These are phyloP conservation scores for Omphaloscelis lunosa DNA, from an alignment of 2,888 invertebrate species.

Conservation along the genomic window DNA sequence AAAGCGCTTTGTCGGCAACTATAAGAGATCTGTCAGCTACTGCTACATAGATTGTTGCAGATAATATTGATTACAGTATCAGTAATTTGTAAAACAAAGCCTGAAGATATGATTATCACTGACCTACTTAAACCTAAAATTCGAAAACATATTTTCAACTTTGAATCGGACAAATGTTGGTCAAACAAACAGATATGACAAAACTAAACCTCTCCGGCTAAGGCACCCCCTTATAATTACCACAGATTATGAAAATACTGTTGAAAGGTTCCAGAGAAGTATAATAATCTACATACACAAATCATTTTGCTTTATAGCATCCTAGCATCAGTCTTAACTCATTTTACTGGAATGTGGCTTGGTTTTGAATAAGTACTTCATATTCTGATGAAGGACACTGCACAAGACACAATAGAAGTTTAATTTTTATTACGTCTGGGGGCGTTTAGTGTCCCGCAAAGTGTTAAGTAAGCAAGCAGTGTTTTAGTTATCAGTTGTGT, in stretches of 20 bases:
- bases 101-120: constrained; percentile 4
- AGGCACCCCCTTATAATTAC: neutral
- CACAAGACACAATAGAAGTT: too few relatives aligned
- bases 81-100: constrained; percentile 30
- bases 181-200: neutral
- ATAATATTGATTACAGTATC: constrained; percentile 36
- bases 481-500: too few relatives aligned
- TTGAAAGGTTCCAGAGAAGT: neutral
- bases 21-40: constrained; percentile 17
- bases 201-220: neutral
- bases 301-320: neutral
- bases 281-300: too few relatives aligned
- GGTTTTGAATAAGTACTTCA: too few relatives aligned
- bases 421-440: too few relatives aligned
- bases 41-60: neutral
- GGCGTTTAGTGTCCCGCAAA: too few relatives aligned
- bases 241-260: neutral
- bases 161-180: too few relatives aligned
- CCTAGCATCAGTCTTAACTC: neutral
- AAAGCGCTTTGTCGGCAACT: constrained; percentile 25
- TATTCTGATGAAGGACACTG: too few relatives aligned
- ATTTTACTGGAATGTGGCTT: too few relatives aligned
- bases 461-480: too few relatives aligned
- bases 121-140: constrained; percentile 27
- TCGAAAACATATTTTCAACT: neutral